Conservation (phyloP, 2,888 invertebrate genomes). For the Ornithoptera priamus region DNA sequence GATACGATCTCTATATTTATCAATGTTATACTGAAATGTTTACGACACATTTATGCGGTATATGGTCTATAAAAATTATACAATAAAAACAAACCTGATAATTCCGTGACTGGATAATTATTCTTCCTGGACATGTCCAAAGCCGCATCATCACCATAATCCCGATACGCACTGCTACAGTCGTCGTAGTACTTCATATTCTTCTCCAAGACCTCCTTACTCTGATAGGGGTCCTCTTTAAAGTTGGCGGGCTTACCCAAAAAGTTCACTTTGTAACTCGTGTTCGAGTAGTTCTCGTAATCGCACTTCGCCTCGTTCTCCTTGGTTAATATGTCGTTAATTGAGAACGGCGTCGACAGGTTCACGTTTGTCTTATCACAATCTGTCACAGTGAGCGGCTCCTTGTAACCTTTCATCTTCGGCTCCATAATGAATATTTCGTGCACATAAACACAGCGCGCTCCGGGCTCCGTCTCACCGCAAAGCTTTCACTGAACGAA, state of each 20-base stretch:
- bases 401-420: constrained; percentile 65
- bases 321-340: constrained; percentile 85
- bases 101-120: constrained; percentile 68
- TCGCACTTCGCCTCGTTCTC: constrained; percentile 72
- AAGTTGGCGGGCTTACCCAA: constrained; percentile 51
- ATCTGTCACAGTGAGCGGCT: constrained; percentile 58
- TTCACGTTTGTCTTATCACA: constrained; percentile 68
- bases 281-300: constrained; percentile 62
- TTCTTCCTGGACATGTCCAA: constrained; percentile 76
- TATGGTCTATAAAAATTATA: too few species aligned
- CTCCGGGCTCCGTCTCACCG: constrained; percentile 61
- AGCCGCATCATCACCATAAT: constrained; percentile 66
- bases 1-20: too few species aligned
- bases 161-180: constrained; percentile 57
- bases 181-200: constrained; percentile 70
- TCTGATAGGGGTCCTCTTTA: constrained; percentile 54
- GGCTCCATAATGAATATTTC: constrained; percentile 64
- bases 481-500: constrained; percentile 77
- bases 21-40: too few species aligned
- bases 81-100: constrained; percentile 53
- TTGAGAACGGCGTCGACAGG: constrained; percentile 84
- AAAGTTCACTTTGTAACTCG: constrained; percentile 61
- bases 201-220: constrained; percentile 65
- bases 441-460: constrained; percentile 55
- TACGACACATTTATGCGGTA: too few species aligned